Evolutionary conservation across 2,113 vertebrate species (phyloP), one percentile per base, ranked within the genome.

Genomic region (Oceanites oceanicus): DNA sequence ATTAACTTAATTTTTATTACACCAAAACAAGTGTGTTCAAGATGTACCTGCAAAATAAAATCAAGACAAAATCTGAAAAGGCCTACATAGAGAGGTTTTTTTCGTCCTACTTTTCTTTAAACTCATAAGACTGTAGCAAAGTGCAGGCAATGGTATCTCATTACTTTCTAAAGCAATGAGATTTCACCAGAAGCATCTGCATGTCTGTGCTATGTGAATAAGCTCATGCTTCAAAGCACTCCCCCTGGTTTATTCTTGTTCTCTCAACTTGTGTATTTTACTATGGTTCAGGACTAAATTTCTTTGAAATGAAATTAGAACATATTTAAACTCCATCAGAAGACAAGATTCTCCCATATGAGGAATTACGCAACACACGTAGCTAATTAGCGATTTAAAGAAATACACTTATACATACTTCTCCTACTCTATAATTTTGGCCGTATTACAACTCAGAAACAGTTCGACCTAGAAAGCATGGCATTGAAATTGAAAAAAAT

Each of bases 301-400:
- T n/a, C 32, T 59, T 86, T 38, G 13, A 55, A 63, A 73, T 15
- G 20, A 72, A 73, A 68, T 32, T 2, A 59, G 20, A 82, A 72
- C 30, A 3, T 21, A 62, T 70, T 47, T 86, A 36, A 38, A 77
- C 15, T 86, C 36, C 27, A 42, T 11, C 18, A 73, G 34, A 86
- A 89, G 30, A 62, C 17, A 76, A 34, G 11, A 10, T 44, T 76
- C 30, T 73, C 27, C 25, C 22, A 27, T 52, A 68, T 9, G 15
- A 66, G 19, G 19, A 73, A 62, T 30, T 83, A 71, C 0, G 2
- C 7, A 45, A 72, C 17, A 49, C 7, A 4, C 3, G 5, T 42
- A 74, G 42, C 38, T 72, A 63, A 85, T 40, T 15, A 67, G 7
- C 79, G 23, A 59, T 66, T 78, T 86, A 27, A 58, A 55, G 22